These are phyloP conservation scores for Alectura lathami DNA, from an alignment of 2,113 vertebrate species.

Conservation along the genomic window DNA sequence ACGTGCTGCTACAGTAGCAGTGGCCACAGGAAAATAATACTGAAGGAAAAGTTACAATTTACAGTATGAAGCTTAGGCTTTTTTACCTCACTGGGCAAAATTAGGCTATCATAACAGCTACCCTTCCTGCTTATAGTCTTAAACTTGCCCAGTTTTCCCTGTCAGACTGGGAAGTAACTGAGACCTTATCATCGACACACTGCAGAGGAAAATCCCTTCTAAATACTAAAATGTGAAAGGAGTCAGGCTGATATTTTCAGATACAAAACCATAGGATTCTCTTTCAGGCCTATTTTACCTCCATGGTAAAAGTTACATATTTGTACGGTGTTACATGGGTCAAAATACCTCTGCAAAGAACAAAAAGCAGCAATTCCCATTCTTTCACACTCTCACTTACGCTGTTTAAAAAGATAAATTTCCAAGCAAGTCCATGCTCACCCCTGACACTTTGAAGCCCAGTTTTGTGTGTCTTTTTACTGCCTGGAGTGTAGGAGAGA, in stretches of 20 bases:
- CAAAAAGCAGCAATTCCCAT: background rate
- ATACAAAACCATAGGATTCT: fast-evolving
- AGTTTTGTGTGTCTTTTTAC: background rate
- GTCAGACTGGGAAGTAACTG: background rate
- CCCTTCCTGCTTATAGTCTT: background rate
- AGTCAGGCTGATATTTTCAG: background rate
- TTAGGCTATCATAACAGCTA: background rate
- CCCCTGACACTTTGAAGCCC: background rate
- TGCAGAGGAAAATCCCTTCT: background rate
- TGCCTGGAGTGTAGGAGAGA: background rate
- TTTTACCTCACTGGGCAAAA: background rate
- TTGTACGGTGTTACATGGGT: background rate
- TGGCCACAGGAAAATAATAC: background rate
- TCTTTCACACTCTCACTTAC: fast-evolving
- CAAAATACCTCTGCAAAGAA: background rate
- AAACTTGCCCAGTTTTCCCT: background rate
- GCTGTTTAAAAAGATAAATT: background rate
- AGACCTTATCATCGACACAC: background rate
- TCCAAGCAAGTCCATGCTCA: background rate
- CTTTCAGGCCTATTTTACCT: background rate
- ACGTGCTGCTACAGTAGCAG: background rate
- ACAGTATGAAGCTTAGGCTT: background rate
- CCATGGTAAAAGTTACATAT: background rate
- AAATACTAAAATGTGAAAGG: background rate
- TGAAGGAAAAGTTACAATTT: background rate